Evolutionary conservation across 2,888 invertebrate species (phyloP).

Genomic region (Drosophila mulleri): DNA sequence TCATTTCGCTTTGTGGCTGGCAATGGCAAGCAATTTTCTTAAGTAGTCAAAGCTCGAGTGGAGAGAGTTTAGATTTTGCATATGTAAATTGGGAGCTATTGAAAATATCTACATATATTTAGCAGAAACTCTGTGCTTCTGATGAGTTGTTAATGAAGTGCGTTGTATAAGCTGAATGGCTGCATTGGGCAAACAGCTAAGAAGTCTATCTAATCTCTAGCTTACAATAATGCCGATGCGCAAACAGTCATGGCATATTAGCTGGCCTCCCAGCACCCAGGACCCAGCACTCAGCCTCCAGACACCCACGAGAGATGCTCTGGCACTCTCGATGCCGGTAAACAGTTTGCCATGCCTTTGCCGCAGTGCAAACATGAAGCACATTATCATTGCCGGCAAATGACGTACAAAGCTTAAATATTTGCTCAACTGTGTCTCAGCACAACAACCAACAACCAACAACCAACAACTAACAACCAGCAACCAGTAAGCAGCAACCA

Average conservation of each 20-base stretch:
- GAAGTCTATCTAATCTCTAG: constrained; percentile 19
- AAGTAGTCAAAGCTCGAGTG: constrained; percentile 60
- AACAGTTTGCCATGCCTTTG: constrained; percentile 67
- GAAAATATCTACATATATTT: constrained; percentile 34
- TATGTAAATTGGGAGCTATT: constrained; percentile 55
- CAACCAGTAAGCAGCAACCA: constrained; percentile 8
- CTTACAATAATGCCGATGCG: constrained; percentile 69
- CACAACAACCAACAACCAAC: constrained; percentile 60
- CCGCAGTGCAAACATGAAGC: constrained; percentile 70
- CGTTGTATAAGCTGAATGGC: constrained; percentile 46
- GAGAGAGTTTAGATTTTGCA: constrained; percentile 68
- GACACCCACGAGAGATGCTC: background rate
- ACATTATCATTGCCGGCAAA: constrained; percentile 77
- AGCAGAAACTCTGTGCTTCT: constrained; percentile 28
- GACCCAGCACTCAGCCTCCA: too few species aligned
- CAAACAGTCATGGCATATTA: constrained; percentile 66
- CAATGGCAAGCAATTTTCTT: constrained; percentile 74
- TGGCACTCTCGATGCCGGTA: constrained; percentile 41
- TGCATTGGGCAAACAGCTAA: constrained; percentile 19
- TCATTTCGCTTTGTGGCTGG: constrained; percentile 44
- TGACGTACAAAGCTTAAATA: constrained; percentile 77
- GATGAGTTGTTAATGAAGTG: constrained; percentile 71
- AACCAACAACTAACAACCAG: constrained; percentile 12
- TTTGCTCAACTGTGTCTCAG: constrained; percentile 73
- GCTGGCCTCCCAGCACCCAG: constrained; percentile 7